A percentile compares a stretch with the other conserved stretches of the same genome.
phyloP scores from a whole-genome alignment of 2,888 invertebrate species.

The Mactromeris polynyma region DNA sequence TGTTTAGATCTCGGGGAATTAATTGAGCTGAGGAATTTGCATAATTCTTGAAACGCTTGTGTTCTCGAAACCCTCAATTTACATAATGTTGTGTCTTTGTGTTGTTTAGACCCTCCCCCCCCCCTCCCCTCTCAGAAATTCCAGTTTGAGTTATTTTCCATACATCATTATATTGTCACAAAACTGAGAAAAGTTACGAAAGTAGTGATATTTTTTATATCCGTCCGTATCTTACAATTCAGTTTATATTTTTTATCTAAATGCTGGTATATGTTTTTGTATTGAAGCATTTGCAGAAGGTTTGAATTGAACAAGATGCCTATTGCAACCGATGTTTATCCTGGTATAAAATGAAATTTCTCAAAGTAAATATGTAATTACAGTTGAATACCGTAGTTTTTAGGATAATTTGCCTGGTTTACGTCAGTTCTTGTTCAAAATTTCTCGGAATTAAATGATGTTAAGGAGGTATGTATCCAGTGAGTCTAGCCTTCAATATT shows the following conservation, averaged over 20 bases:
- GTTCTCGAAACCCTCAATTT: slow-evolving; percentile 8
- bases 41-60: slow-evolving; percentile 17
- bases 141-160: not conserved
- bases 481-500: not conserved
- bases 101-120: not conserved
- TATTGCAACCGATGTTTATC: not conserved
- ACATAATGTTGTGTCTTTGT: slow-evolving; percentile 2
- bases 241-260: not conserved
- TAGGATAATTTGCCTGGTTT: not conserved
- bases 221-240: not conserved
- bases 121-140: not conserved
- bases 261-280: not conserved
- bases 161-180: not conserved
- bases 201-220: not conserved
- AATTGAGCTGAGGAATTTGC: not conserved
- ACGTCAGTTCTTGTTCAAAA: slow-evolving; percentile 3
- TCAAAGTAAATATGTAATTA: slow-evolving; percentile 10
- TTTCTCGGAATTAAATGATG: not conserved
- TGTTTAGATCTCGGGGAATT: not conserved
- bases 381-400: not conserved
- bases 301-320: not conserved
- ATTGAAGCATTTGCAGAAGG: not conserved
- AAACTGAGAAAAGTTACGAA: not conserved
- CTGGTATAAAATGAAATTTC: not conserved
- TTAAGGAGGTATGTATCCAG: slow-evolving; percentile 10